Evolutionary conservation across 2,797 vertebrate genomes (phyloP), one percentile per base, ranked within the genome.

Genomic region (Muraenolepis orangiensis): DNA sequence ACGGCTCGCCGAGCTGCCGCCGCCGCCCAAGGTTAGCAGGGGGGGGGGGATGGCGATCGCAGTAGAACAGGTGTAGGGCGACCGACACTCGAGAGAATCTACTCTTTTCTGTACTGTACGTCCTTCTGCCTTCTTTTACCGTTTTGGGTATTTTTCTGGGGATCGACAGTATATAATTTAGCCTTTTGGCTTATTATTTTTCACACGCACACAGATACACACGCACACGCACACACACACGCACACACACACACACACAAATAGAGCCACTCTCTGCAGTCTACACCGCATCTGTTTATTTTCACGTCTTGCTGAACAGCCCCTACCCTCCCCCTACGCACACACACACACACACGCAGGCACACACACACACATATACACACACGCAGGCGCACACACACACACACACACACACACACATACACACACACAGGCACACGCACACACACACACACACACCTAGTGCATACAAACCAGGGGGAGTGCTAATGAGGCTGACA

Each of bases 401-500:
- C 79, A 66, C 72, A 75, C 70, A 71, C 74, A 72, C 40, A 69
- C 40, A 71, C 14, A 46, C 69, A 20, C 32, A 67, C 6, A 31
- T n/a, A 23, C 28, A 31, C 46, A 57, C 32, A 4, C 70, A 51
- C 36, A 31, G 46, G 64, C 64, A 51, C 73, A n/a, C 66, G 71
- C 68, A 71, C 77, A 73, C 74, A 82, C 32, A 76, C 76, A 38
- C 82, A 83, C 79, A 87, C 85, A 86, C 84, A 66, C 85, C 84
- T 84, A 86, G 90, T 90, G 89, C 91, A 89, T 90, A 84, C 86
- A 87, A 87, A 89, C 85, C 88, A 93, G 88, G 87, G 87, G 87
- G 90, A 90, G 90, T 84, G 91, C 92, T 94, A 94, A 94, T 94
- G 91, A 93, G 92, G 86, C 91, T 92, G 92, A 93, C 92, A 92